A percentile compares a stretch with the other conserved stretches of the same genome.
phyloP scores from a whole-genome alignment of 1,140 invertebrate species.

The Pristionchus pacificus region DNA sequence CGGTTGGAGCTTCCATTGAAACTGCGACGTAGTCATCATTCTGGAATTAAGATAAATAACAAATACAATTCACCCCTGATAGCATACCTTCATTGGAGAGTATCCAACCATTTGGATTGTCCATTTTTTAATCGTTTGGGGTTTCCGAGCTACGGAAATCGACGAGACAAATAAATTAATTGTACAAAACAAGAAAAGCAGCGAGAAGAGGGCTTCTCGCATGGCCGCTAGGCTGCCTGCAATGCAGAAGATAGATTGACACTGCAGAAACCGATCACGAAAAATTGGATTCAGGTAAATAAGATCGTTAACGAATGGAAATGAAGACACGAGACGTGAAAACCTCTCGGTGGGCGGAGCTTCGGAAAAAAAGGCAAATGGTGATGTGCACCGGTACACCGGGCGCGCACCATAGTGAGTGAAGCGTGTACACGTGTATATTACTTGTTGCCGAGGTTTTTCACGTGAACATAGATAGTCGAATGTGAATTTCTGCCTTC shows the following conservation, averaged over 20 bases:
- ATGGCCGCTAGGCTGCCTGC: neutral
- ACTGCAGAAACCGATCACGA: too few species aligned
- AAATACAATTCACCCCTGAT: constrained; percentile 7
- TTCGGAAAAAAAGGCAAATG: constrained; percentile 7
- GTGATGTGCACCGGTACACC: constrained; percentile 3
- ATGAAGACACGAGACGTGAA: neutral
- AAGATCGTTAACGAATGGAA: constrained; percentile 2
- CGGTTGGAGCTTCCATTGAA: constrained; percentile 45
- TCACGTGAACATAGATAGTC: neutral
- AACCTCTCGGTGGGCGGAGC: neutral
- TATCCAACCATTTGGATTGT: constrained; percentile 48
- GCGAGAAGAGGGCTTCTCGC: neutral
- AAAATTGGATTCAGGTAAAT: constrained; percentile 1
- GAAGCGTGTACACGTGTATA: constrained; percentile 3
- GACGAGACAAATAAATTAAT: neutral
- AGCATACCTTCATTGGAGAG: constrained; percentile 38
- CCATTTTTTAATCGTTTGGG: constrained; percentile 21
- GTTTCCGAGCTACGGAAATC: neutral
- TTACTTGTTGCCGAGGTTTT: constrained; percentile 2
- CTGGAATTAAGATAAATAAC: constrained; percentile 31
- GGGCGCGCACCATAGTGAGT: neutral
- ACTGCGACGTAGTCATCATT: constrained; percentile 52
- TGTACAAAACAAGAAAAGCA: neutral
- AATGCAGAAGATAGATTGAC: constrained; percentile 10
- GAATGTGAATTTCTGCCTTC: too few species aligned